Conservation (phyloP, 2,797 vertebrate species). For the Brotula barbata region DNA sequence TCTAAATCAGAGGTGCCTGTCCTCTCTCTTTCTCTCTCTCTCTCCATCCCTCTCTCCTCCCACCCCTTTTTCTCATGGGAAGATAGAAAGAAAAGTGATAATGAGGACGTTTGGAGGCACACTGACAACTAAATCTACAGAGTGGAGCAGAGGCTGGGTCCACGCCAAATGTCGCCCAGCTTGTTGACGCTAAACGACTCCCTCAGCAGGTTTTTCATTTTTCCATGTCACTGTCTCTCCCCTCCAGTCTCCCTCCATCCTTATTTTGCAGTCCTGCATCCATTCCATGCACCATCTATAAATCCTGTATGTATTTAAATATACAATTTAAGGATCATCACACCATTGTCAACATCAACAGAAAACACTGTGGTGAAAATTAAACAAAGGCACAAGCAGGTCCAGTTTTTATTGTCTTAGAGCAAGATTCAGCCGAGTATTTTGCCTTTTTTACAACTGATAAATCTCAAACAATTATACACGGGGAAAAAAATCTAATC, state of each 20-base stretch:
- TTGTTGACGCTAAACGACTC: slow-evolving; percentile 61
- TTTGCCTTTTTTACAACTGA: no score
- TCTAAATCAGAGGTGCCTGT: slow-evolving; percentile 63
- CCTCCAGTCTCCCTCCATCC: slow-evolving; percentile 28
- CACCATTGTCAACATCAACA: no score
- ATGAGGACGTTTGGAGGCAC: slow-evolving; percentile 51
- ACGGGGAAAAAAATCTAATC: not conserved
- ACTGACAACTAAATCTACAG: slow-evolving; percentile 59
- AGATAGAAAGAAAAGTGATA: slow-evolving; percentile 59
- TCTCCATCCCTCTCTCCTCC: slow-evolving; percentile 12
- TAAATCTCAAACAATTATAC: not conserved
- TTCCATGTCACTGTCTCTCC: slow-evolving; percentile 49
- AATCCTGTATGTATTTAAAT: not conserved
- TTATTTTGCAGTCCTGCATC: not conserved
- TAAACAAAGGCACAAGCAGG: no score
- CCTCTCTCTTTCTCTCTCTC: slow-evolving; percentile 10
- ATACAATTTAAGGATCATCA: no score
- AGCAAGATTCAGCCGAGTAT: no score
- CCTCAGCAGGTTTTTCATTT: slow-evolving; percentile 50
- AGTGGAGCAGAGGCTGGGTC: slow-evolving; percentile 47
- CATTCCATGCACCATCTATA: not conserved
- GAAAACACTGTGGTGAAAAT: no score
- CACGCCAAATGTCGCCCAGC: slow-evolving; percentile 49
- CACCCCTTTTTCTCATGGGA: slow-evolving; percentile 32
- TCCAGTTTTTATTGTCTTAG: no score